Base-by-base conservation (phyloP, 2,113 vertebrate species). In the Phrynosoma blainvillii region DNA sequence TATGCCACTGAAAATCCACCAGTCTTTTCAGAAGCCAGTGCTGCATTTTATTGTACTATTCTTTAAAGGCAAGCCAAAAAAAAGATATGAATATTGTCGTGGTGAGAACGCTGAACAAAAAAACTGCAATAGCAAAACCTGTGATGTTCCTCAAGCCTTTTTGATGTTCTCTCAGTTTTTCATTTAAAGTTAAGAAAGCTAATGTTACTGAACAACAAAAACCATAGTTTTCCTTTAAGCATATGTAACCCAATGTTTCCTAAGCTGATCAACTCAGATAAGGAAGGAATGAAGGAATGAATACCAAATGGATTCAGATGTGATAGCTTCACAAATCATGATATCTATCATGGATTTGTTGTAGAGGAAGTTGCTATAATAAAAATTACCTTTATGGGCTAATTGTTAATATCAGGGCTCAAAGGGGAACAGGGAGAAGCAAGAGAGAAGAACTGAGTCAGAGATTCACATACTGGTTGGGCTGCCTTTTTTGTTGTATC, bases 401-500 rank as follows among this genome's bases (percentile, higher is more conserved):
- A 88, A 89, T 91, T 86, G 80, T 79, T 88, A 85, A 76, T 47
- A 62, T 13, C 2, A 81, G 8, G 21, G 14, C 83, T 89, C 84
- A 88, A 70, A 91, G 82, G 82, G 42, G 66, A 54, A 9, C 65
- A 80, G 3, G 88, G 82, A 75, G 0, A 0, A 23, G 7, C 87
- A 87, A 88, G 88, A 18, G 74, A 87, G 73, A 79, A 47, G 47
- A 47, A 47, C 2, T 47, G 47, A 75, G 75, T 91, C 9, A 0
- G 83, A 78, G 83, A 83, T 87, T 70, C 80, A 82, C 75, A 71
- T 81, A 83, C 91, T n/a, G 89, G 87, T 84, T 52, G 52, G 13
- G 21, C 85, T 77, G 81, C 30, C 62, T 93, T 90, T 11, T 54
- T 85, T 87, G 87, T 73, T 90, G 86, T 42, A 73, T 84, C 83